phyloP scores from a whole-genome alignment of 2,797 vertebrate species.

The Aselliscus stoliczkanus region DNA sequence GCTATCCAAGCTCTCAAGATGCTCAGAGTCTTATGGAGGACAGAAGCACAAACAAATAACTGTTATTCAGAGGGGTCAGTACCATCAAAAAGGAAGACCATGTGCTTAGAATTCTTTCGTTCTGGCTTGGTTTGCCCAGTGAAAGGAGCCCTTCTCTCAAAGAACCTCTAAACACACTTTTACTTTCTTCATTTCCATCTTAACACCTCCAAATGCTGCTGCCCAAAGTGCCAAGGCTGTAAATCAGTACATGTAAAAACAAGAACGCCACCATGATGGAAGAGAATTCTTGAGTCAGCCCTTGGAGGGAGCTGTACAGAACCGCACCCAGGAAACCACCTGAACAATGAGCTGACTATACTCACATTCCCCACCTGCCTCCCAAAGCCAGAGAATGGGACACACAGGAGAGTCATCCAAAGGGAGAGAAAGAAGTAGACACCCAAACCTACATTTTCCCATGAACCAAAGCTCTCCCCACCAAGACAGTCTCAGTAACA shows the following conservation, averaged over 20 bases:
- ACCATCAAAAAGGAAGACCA: constrained; percentile 3
- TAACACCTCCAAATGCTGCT: constrained; percentile 41
- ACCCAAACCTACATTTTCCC: constrained; percentile 52
- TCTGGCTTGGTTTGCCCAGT: not conserved
- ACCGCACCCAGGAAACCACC: constrained; percentile 64
- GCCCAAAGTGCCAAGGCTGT: constrained; percentile 31
- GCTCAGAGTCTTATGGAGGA: not conserved
- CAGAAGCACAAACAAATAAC: constrained; percentile 18
- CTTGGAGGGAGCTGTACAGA: constrained; percentile 40
- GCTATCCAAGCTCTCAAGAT: not conserved
- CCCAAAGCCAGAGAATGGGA: constrained; percentile 33
- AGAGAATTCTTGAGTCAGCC: constrained; percentile 65
- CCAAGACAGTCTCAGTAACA: not conserved
- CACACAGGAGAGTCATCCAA: constrained; percentile 41
- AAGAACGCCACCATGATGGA: constrained; percentile 46
- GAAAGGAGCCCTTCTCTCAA: constrained; percentile 36
- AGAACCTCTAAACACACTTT: constrained; percentile 36
- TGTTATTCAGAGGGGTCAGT: not conserved
- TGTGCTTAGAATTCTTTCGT: not conserved
- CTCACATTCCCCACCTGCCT: not conserved
- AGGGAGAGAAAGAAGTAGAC: constrained; percentile 35
- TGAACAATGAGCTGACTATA: constrained; percentile 62
- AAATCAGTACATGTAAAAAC: constrained; percentile 62
- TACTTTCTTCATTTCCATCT: constrained; percentile 39
- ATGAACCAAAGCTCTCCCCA: constrained; percentile 24